Base-by-base conservation (phyloP, 2,888 invertebrate species). In the Eilema griseolum region DNA sequence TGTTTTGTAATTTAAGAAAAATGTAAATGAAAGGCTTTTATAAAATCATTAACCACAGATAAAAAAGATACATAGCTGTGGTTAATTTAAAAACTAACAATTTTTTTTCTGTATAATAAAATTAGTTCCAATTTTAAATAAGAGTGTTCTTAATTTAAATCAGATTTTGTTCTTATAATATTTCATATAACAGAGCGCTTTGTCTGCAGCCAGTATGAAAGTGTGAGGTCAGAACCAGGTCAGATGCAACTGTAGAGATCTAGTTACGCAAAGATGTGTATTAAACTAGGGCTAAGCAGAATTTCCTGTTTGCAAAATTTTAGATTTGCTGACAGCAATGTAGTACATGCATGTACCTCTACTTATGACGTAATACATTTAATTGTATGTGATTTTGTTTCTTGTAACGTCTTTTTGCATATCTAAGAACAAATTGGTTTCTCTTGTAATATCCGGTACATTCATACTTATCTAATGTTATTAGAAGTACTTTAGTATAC, bases 241-340 rank as follows among this genome's bases (percentile, higher is more conserved):
- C 81, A 76, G 68, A 80, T 83, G 79, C 73, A 83, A 74, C 77
- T 79, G 74, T 74, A 70, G 57, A 80, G 81, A 80, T 78, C 71
- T 74, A 57, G 46, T 82, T 77, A 73, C 74, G 76, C 61, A 83
- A 83, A 59, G 20, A 28, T 52, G 68, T 70, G 60, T 56, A 69
- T 70, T 73, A 76, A 73, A 71, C 76, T 78, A 78, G 74, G 72
- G 76, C 64, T 24, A 70, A 74, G 67, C 64, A 76, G 75, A 76
- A 78, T 78, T 83, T 83, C 81, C 81, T 80, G 81, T 66, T 81
- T 82, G 76, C 83, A 78, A 83, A 72, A 82, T 80, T 80, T 75
- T 63, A 75, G 71, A 66, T 74, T 71, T 69, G 67, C 62, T 57
- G 69, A 61, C 61, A 65, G 63, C 57, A 24, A 31, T 70, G 26